Conservation (phyloP, 2,113 vertebrate species). For the Sturnus vulgaris region DNA sequence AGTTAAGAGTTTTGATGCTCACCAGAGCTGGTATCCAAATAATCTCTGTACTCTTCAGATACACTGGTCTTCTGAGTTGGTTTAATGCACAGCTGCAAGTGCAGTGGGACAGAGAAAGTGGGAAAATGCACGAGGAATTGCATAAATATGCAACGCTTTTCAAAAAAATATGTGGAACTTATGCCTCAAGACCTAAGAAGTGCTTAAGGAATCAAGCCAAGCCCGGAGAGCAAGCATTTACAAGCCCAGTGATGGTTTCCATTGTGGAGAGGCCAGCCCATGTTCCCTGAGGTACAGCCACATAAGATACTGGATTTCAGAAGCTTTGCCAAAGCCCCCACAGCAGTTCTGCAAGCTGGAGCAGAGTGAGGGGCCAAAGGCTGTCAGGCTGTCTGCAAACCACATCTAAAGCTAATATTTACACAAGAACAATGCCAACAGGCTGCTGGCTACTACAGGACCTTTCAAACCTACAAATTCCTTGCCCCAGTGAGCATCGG, state of each 20-base stretch:
- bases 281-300: background rate
- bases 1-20: background rate
- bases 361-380: background rate
- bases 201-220: background rate
- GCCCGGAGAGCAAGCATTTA: background rate
- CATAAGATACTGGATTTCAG: background rate
- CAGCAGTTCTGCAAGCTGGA: background rate
- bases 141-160: background rate
- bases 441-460: background rate
- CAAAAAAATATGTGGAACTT: background rate
- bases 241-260: background rate
- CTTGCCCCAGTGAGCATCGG: rapidly evolving
- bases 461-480: background rate
- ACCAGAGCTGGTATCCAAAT: background rate
- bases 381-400: background rate
- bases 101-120: background rate
- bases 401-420: conserved; percentile 1
- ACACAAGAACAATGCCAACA: background rate
- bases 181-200: background rate
- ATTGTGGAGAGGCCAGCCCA: background rate
- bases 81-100: background rate
- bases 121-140: background rate
- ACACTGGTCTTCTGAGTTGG: background rate
- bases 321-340: background rate
- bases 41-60: background rate